These are phyloP conservation scores for Catharus bicknelli DNA, from an alignment of 2,113 vertebrate genomes.

Conservation along the genomic window DNA sequence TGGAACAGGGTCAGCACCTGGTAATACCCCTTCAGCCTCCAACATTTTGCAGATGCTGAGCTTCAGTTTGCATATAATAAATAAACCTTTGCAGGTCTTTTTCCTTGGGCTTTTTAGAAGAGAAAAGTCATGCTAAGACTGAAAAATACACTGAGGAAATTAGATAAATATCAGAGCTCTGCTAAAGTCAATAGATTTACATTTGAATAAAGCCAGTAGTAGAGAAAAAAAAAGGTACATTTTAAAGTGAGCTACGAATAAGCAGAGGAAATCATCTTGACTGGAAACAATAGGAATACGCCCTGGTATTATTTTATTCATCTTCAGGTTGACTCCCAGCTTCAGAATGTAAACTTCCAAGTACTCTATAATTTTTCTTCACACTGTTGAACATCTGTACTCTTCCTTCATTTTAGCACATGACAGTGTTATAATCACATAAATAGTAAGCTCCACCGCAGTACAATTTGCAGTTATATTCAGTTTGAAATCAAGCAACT, in stretches of 20 bases:
- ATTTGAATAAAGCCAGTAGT: constrained; percentile 16
- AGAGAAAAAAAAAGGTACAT: neutral
- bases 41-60: neutral
- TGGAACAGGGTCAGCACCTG: neutral
- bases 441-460: neutral
- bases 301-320: neutral
- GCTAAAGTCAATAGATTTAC: constrained; percentile 36
- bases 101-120: neutral
- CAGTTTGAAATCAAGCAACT: neutral
- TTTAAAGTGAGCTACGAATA: neutral
- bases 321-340: neutral
- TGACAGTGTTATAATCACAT: neutral
- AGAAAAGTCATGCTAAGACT: neutral
- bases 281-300: neutral
- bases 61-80: neutral
- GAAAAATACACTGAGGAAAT: constrained; percentile 38
- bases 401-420: neutral
- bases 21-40: neutral
- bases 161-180: constrained; percentile 41
- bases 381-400: neutral
- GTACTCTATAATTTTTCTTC: neutral
- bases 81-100: neutral
- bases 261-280: neutral
- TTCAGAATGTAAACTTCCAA: neutral
- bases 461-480: neutral